Conservation (phyloP, 2,113 vertebrate genomes). For the Syrmaticus mikado region DNA sequence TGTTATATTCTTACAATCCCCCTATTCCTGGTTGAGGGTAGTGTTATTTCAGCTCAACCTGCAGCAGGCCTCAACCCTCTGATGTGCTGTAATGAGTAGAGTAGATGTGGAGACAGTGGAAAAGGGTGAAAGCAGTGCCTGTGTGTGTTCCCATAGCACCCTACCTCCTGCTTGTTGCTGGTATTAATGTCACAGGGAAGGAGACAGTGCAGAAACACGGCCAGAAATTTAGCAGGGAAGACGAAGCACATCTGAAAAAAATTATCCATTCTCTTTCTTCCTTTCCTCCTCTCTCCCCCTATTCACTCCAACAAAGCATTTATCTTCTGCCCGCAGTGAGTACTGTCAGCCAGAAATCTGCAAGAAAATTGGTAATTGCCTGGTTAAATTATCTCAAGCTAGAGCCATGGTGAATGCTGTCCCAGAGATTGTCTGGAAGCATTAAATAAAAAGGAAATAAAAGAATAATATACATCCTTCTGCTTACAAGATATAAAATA, state of each 20-base stretch:
- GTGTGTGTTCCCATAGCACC: rapidly evolving
- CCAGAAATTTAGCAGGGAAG: not conserved
- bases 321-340: not conserved
- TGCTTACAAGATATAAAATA: conserved; percentile 49
- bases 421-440: not conserved
- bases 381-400: conserved; percentile 13
- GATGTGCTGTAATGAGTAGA: not conserved
- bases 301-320: not conserved
- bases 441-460: conserved; percentile 18
- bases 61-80: not conserved
- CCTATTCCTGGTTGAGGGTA: not conserved
- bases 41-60: not conserved
- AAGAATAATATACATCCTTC: conserved; percentile 19
- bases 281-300: not conserved
- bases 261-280: not conserved
- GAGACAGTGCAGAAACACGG: not conserved
- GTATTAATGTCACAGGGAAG: not conserved
- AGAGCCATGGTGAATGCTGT: not conserved
- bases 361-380: not conserved
- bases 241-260: not conserved
- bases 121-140: not conserved
- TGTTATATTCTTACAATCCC: not conserved
- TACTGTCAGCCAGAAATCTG: not conserved
- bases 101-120: not conserved
- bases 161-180: not conserved